phyloP scores from a whole-genome alignment of 2,113 vertebrate species.

The Myrmecophaga tridactyla region DNA sequence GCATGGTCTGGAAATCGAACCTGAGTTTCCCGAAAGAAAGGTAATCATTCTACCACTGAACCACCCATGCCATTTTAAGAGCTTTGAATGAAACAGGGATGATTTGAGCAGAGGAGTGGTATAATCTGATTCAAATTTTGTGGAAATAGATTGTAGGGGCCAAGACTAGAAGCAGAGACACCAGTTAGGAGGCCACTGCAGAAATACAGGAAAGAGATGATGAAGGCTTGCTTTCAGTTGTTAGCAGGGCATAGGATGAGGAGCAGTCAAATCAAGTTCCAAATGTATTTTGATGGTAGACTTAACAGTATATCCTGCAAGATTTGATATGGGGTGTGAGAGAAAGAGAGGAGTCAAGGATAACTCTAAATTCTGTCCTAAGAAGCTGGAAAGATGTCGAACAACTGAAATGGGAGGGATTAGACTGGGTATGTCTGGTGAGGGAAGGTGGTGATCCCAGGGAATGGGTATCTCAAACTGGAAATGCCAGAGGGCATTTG shows the following conservation, averaged over 20 bases:
- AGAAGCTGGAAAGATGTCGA: neutral
- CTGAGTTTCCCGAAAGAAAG: too few relatives aligned
- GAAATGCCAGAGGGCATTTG: neutral
- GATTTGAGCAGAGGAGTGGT: neutral
- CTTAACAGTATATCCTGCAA: neutral
- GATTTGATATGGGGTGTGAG: neutral
- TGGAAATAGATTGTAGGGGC: neutral
- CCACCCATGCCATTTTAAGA: neutral
- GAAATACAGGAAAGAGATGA: neutral
- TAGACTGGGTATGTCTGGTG: neutral
- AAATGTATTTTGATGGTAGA: neutral
- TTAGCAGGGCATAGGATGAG: neutral
- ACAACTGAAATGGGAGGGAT: neutral
- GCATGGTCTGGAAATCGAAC: too few relatives aligned
- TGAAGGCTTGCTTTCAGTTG: neutral
- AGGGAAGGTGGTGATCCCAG: neutral
- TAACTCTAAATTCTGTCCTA: neutral
- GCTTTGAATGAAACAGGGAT: neutral
- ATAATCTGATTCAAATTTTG: neutral
- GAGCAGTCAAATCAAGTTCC: neutral
- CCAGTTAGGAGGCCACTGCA: neutral
- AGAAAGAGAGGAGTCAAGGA: neutral
- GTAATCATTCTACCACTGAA: too few relatives aligned
- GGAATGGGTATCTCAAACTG: neutral
- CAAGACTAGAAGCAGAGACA: neutral